Conservation (phyloP, 2,797 vertebrate genomes). For the Poeciliopsis infans region DNA sequence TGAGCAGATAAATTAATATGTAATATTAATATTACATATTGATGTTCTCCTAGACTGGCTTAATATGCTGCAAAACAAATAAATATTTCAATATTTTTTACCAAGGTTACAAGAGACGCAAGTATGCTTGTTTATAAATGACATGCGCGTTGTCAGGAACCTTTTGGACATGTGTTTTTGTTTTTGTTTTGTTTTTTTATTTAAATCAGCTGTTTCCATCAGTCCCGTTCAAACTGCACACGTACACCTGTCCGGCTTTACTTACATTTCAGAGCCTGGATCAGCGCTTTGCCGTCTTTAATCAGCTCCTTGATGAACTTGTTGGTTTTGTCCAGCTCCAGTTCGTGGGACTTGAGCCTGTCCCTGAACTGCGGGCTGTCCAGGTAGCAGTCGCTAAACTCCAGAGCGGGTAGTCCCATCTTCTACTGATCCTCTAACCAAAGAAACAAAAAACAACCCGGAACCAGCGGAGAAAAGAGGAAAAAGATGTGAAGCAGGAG, state of each 20-base stretch:
- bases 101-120: background rate
- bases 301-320: slow-evolving; percentile 89
- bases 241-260: slow-evolving; percentile 15
- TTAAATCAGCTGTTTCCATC: background rate
- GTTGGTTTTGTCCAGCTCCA: slow-evolving; percentile 87
- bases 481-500: slow-evolving; percentile 16
- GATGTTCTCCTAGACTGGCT: background rate
- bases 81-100: background rate
- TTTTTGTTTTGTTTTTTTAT: no score
- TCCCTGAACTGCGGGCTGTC: slow-evolving; percentile 87
- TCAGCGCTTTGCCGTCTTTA: slow-evolving; percentile 85
- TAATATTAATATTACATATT: background rate
- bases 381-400: slow-evolving; percentile 87
- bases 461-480: slow-evolving; percentile 11
- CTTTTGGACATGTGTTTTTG: background rate
- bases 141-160: background rate
- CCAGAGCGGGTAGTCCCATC: slow-evolving; percentile 85
- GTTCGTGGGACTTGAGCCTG: slow-evolving; percentile 83
- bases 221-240: background rate
- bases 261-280: slow-evolving; percentile 86
- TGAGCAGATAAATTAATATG: background rate
- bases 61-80: background rate
- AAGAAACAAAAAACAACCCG: slow-evolving; percentile 10
- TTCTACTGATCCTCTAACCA: slow-evolving; percentile 26
- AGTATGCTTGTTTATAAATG: background rate